phyloP scores from a whole-genome alignment of 1,140 invertebrate genomes.

The Drosophila pandora region DNA sequence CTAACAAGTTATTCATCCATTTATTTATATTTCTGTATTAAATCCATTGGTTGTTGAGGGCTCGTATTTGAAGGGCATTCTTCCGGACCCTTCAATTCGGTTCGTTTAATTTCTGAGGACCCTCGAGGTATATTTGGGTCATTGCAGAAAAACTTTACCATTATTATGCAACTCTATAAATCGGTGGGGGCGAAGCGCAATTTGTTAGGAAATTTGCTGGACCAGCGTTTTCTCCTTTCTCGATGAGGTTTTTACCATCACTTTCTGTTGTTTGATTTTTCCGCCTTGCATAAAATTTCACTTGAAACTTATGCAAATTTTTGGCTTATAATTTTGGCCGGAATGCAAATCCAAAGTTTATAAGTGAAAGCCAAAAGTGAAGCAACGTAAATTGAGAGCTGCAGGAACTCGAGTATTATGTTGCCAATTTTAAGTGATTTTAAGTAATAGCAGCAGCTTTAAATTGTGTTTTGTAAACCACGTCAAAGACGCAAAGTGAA shows the following conservation, averaged over 20 bases:
- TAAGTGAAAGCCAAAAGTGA: slow-evolving; percentile 20
- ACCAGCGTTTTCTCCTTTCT: slow-evolving; percentile 26
- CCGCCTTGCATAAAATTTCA: slow-evolving; percentile 20
- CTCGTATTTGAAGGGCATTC: not conserved
- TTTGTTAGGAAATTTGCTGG: slow-evolving; percentile 25
- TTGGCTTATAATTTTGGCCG: slow-evolving; percentile 53
- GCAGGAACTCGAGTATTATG: slow-evolving; percentile 35
- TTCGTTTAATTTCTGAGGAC: slow-evolving; percentile 16
- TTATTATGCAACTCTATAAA: slow-evolving; percentile 45
- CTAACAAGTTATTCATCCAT: slow-evolving; percentile 2
- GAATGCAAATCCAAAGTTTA: slow-evolving; percentile 62
- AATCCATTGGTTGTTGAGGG: not conserved
- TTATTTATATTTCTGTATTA: not conserved
- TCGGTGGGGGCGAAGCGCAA: slow-evolving; percentile 15
- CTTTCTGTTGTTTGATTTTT: slow-evolving; percentile 11
- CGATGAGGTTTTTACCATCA: slow-evolving; percentile 50
- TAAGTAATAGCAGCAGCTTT: slow-evolving; percentile 56
- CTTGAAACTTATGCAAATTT: slow-evolving; percentile 74
- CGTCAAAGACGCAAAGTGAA: slow-evolving; percentile 4
- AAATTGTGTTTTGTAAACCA: slow-evolving; percentile 56
- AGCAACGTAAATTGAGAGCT: not conserved
- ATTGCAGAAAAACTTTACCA: slow-evolving; percentile 5
- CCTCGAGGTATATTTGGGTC: slow-evolving; percentile 24
- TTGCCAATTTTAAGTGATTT: slow-evolving; percentile 75
- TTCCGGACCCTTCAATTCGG: not conserved